Evolutionary conservation across 64 coral and sea anemone species (phyloP).

Genomic region (Stichodactyla helianthus): DNA sequence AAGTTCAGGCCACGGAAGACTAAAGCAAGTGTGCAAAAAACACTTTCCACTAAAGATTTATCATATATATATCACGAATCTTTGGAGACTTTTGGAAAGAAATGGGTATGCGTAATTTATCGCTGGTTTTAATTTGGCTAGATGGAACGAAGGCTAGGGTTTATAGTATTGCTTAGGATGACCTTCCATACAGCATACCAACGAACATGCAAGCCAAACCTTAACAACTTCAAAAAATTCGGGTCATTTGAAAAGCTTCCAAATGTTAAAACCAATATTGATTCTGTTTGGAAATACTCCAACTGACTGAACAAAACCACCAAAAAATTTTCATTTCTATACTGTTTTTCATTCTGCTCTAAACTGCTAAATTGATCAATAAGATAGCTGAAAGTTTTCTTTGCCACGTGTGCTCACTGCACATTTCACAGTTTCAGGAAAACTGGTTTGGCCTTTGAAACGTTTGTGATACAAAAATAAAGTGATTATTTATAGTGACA

Average conservation of each 20-base stretch:
- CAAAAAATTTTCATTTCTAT: no score
- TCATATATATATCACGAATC: no score
- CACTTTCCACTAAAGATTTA: no score
- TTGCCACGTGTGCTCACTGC: no score
- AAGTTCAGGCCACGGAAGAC: neutral
- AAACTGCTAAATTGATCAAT: no score
- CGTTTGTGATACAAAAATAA: no score
- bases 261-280: neutral
- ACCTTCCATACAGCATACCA: neutral
- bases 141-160: neutral
- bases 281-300: slow-evolving; percentile 1
- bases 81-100: neutral
- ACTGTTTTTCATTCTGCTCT: no score
- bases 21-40: neutral
- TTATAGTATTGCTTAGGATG: neutral
- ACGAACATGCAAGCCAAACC: neutral
- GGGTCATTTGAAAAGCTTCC: neutral
- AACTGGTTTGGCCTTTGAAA: no score
- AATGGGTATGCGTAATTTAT: neutral
- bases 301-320: neutral
- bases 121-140: neutral
- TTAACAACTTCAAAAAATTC: neutral
- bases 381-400: no score
- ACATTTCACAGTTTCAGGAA: no score
- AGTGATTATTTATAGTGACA: no score